Evolutionary conservation across 1,140 invertebrate genomes (phyloP), one percentile per base, ranked within the genome.

Genomic region (Drosophila triauraria): DNA sequence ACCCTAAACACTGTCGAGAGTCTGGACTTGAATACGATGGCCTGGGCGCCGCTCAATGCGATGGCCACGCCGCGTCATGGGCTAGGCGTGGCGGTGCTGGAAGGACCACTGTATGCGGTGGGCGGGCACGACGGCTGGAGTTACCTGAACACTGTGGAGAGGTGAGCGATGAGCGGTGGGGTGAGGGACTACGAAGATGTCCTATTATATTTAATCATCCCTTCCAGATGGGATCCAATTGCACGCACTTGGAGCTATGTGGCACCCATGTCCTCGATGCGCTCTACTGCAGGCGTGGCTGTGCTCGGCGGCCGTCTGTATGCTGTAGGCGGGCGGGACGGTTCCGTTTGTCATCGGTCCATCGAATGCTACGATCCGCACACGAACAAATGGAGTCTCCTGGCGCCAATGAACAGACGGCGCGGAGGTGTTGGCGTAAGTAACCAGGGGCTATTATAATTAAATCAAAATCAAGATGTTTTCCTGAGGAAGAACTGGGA

Each of bases 61-160:
- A 98, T 99, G 97, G 96, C 96, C 65, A 98, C 97, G n/a, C 97
- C 98, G 92, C 94, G 98, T 46, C 97, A 98, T 93, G 97, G 97
- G 9, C 93, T 98, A 70, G 97, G 97, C 40, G 97, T 99, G 27
- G 97, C 97, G 4, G 96, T 98, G 10, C 93, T 99, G 42, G 96
- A 95, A 51, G 97, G 97, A 0, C 97, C 97, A 1, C 94, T 99
- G 48, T 99, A 99, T 94, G 98, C 98, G 7, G 97, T 99, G 9
- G 98, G 98, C 30, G 98, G 98, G 15, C 98, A 99, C 92, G 98
- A 99, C 94, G 96, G 98, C 38, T 99, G 98, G 98, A 98, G 97
- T 82, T 99, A 98, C 93, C 93, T 98, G 12, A 98, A 97, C 91
- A 97, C 97, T 5, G 98, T 98, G 0, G 98, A 99, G 93, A 93